Evolutionary conservation across 2,113 vertebrate species (phyloP).

Genomic region (Lanius collurio): DNA sequence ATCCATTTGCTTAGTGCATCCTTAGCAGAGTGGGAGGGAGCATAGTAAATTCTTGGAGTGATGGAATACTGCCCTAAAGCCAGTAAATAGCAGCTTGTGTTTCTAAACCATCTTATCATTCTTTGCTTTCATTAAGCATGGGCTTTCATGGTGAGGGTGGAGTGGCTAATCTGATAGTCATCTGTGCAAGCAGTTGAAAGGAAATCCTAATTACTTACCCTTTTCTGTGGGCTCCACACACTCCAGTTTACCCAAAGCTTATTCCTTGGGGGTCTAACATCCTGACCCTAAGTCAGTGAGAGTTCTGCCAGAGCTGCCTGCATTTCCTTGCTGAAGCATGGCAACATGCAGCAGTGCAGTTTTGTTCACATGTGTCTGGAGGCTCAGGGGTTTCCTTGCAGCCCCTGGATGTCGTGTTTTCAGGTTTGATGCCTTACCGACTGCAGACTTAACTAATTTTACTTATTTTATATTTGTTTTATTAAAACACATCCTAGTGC

Average conservation of each 20-base stretch:
- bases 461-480: not conserved
- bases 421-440: fast-evolving
- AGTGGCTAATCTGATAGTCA: not conserved
- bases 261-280: not conserved
- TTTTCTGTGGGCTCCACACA: not conserved
- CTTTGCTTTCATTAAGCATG: not conserved
- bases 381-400: not conserved
- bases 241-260: not conserved
- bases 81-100: not conserved
- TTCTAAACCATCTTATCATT: not conserved
- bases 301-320: not conserved
- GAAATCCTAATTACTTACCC: constrained; percentile 2
- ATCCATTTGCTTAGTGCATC: not conserved
- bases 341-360: fast-evolving
- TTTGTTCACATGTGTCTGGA: not conserved
- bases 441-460: not conserved
- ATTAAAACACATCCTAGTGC: not conserved
- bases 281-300: not conserved
- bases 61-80: not conserved
- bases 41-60: not conserved
- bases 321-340: not conserved
- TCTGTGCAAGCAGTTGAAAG: not conserved
- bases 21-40: not conserved
- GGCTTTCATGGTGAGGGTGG: not conserved
- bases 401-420: not conserved